Percentiles rank a stretch among this genome's conserved stretches.
These are phyloP conservation scores for Clivina fossor DNA, from an alignment of 2,888 invertebrate genomes.

Conservation along the genomic window DNA sequence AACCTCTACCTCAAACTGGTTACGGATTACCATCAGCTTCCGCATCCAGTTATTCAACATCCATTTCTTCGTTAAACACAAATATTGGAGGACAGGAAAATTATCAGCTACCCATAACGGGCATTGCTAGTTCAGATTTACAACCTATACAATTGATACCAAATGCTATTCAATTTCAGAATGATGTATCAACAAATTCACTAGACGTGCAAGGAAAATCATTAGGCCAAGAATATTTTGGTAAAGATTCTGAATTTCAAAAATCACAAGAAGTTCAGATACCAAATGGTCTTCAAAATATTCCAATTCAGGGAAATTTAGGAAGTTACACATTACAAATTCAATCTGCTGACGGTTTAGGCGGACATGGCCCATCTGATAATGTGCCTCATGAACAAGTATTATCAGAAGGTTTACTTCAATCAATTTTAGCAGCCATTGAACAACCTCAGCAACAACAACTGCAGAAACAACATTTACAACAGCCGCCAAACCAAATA, in stretches of 20 bases:
- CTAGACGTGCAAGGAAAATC: constrained; percentile 46
- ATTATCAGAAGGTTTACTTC: constrained; percentile 74
- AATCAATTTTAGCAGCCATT: constrained; percentile 79
- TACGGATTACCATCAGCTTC: constrained; percentile 54
- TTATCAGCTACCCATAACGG: constrained; percentile 49
- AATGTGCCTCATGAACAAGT: constrained; percentile 73
- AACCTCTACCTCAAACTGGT: constrained; percentile 47
- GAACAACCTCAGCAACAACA: constrained; percentile 63
- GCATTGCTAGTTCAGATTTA: constrained; percentile 52
- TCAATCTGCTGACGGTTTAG: constrained; percentile 65
- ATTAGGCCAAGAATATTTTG: constrained; percentile 47
- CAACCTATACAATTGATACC: constrained; percentile 49
- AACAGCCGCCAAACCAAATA: constrained; percentile 33
- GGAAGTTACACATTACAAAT: constrained; percentile 76
- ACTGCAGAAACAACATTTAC: constrained; percentile 26
- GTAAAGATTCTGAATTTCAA: constrained; percentile 49
- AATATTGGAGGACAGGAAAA: constrained; percentile 55
- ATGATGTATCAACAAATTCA: constrained; percentile 10
- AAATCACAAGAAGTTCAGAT: constrained; percentile 51
- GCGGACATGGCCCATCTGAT: constrained; percentile 54
- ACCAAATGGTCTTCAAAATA: constrained; percentile 46
- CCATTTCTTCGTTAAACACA: constrained; percentile 57
- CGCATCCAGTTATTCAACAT: constrained; percentile 58
- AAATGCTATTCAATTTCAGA: neutral
- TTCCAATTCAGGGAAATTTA: constrained; percentile 60